A percentile compares a stretch with the other conserved stretches of the same genome.
These are phyloP conservation scores for Scelioninae gen. 1 DNA, from an alignment of 2,888 invertebrate species.

Conservation along the genomic window DNA sequence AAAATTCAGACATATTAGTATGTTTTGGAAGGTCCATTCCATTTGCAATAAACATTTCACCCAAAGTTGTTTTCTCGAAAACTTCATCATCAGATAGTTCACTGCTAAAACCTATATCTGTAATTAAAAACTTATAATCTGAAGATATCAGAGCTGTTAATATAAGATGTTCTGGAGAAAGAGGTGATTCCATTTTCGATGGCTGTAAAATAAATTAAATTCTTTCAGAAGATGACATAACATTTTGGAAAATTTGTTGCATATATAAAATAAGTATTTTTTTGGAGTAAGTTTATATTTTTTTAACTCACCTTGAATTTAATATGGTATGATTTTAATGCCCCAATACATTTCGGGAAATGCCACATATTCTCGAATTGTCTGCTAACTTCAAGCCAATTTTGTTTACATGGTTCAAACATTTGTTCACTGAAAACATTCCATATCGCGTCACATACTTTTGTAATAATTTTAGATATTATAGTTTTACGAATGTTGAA, in stretches of 20 bases:
- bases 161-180: slow-evolving; percentile 5
- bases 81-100: slow-evolving; percentile 22
- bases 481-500: slow-evolving; percentile 12
- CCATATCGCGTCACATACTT: slow-evolving; percentile 28
- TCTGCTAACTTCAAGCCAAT: slow-evolving; percentile 26
- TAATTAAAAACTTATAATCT: slow-evolving; percentile 21
- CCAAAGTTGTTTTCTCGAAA: slow-evolving; percentile 29
- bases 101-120: slow-evolving; percentile 19
- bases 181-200: background rate
- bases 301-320: slow-evolving; percentile 4
- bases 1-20: background rate
- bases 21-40: slow-evolving; percentile 26
- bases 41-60: slow-evolving; percentile 19
- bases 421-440: slow-evolving; percentile 10
- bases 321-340: slow-evolving; percentile 2
- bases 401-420: slow-evolving; percentile 30
- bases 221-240: too few relatives aligned
- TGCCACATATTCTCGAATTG: slow-evolving; percentile 17
- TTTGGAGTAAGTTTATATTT: too few relatives aligned
- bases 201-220: background rate
- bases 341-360: slow-evolving; percentile 27
- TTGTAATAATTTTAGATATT: slow-evolving; percentile 8
- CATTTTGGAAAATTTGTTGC: too few relatives aligned
- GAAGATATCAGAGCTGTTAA: slow-evolving; percentile 26
- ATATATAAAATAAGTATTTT: too few relatives aligned